phyloP scores from a whole-genome alignment of 1,140 invertebrate species.

The Uloborus diversus region DNA sequence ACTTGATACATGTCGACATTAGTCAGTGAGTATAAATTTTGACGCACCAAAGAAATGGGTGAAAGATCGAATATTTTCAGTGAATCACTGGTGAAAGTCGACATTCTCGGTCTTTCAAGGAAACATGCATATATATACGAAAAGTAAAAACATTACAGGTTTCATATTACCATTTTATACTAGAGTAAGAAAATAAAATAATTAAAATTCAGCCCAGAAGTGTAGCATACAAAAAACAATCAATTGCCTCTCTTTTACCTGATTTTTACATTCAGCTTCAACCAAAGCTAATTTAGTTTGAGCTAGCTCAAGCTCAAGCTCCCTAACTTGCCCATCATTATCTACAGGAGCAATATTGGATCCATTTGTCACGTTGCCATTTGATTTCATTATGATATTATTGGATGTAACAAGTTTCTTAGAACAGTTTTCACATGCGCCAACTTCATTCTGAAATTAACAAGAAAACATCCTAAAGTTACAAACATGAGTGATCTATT shows the following conservation, averaged over 20 bases:
- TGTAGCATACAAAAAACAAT: background rate
- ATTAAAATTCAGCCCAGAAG: background rate
- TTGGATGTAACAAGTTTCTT: slow-evolving; percentile 41
- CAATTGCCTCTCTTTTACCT: slow-evolving; percentile 69
- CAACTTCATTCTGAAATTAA: slow-evolving; percentile 16
- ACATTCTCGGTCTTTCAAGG: no score
- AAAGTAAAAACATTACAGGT: no score
- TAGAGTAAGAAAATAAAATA: background rate
- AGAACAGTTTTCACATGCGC: slow-evolving; percentile 42
- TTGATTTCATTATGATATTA: background rate
- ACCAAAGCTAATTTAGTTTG: slow-evolving; percentile 96
- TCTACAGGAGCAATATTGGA: slow-evolving; percentile 22
- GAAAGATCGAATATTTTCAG: no score
- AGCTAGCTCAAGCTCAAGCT: slow-evolving; percentile 93
- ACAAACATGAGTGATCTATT: no score
- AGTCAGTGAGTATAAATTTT: no score
- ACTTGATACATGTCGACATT: no score
- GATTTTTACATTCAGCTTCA: slow-evolving; percentile 95
- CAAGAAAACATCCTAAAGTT: background rate
- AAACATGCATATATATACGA: no score
- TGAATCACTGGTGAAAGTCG: no score
- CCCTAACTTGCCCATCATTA: slow-evolving; percentile 73
- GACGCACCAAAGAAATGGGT: no score
- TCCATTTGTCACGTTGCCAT: slow-evolving; percentile 26
- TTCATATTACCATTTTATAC: no score